Base-by-base conservation (phyloP, 1,140 invertebrate species). In the Pissodes strobi region DNA sequence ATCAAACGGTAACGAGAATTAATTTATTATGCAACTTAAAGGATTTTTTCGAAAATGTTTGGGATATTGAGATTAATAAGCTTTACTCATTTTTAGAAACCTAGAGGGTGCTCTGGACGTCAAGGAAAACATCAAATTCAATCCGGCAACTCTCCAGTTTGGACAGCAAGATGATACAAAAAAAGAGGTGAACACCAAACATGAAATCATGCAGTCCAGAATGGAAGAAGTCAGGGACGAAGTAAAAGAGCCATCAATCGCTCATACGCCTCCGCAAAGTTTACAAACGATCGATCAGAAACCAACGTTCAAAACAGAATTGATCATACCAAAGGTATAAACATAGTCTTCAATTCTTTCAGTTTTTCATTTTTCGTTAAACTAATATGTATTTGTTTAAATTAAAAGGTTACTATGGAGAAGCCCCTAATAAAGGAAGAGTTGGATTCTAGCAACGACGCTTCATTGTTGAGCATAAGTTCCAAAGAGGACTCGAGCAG, bases 371-470 rank as follows among this genome's bases (percentile, higher is more conserved):
- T 5, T 27, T 5, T 27, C 25, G 9, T 27, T 5, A 3, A 27
- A 27, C 25, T 5, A 5, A 27, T 27, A 5, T 27, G 9, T 27
- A 5, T 27, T 9, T 27, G 25, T 27, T 27, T 27, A n/a, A n/a
- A n/a, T n/a, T n/a, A n/a, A n/a, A 83, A 83, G 77, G 80, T 83
- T 38, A 78, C 79, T 2, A 79, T 83, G 74, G 82, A 84, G 41
- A 84, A 84, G 68, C 80, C 82, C 18, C 79, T 81, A 69, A 83
- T 84, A 17, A 84, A 84, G 60, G 84, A 85, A 67, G 83, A 85
- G 75, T 75, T 83, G 15, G 76, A 77, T 45, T 66, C 69, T 17
- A 82, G 72, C 52, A 75, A 72, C 59, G 78, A 79, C 38, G 74
- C 67, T 15, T 62, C 63, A 5, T 22, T 65, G 21, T 46, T 74